A percentile compares a stretch with the other conserved stretches of the same genome.
Conservation (phyloP, 2,797 vertebrate genomes). For the Malurus splendens region DNA sequence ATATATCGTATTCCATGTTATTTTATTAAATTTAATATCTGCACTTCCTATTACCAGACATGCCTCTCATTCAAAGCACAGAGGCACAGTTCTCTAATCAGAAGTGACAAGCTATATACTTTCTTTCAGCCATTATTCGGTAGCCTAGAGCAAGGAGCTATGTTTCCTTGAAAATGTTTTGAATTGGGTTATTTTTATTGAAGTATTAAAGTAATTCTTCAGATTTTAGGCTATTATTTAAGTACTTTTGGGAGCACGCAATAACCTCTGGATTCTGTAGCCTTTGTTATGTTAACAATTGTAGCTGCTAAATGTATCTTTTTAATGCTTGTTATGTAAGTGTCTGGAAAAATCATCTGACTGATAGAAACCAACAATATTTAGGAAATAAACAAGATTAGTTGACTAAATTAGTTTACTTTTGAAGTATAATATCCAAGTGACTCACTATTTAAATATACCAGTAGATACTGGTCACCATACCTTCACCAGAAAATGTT, state of each 20-base stretch:
- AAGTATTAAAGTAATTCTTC: conserved; percentile 99
- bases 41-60: conserved; percentile 90
- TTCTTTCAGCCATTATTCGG: conserved; percentile 91
- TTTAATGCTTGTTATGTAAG: conserved; percentile 71
- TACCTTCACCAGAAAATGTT: background rate
- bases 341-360: conserved; percentile 49
- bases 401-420: conserved; percentile 59
- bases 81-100: conserved; percentile 91
- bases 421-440: conserved; percentile 28
- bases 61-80: conserved; percentile 92
- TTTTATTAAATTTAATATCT: conserved; percentile 96
- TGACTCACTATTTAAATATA: conserved; percentile 20
- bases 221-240: conserved; percentile 96
- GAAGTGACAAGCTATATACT: conserved; percentile 96
- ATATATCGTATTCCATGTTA: conserved; percentile 85
- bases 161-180: conserved; percentile 93
- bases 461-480: background rate
- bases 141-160: conserved; percentile 90
- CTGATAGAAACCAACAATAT: conserved; percentile 54
- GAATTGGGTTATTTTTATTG: conserved; percentile 99
- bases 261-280: conserved; percentile 74
- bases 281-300: conserved; percentile 74
- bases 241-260: conserved; percentile 81
- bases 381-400: conserved; percentile 71
- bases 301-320: conserved; percentile 65